These are phyloP conservation scores for Vollenhovia emeryi DNA, from an alignment of 1,140 invertebrate genomes.

Conservation along the genomic window DNA sequence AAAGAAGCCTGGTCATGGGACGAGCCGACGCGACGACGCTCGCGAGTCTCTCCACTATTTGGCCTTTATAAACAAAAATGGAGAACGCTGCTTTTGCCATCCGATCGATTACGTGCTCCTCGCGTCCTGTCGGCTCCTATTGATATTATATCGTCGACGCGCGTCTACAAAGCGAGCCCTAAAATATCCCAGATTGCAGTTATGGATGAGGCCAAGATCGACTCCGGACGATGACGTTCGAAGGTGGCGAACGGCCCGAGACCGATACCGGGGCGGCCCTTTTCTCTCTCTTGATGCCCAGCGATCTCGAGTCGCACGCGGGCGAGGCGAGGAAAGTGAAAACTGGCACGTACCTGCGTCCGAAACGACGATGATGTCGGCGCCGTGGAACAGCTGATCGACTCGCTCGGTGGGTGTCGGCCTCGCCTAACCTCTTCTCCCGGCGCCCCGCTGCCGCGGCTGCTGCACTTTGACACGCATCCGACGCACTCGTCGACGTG, in stretches of 20 bases:
- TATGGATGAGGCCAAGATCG: neutral
- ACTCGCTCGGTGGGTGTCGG: constrained; percentile 67
- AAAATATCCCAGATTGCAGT: neutral
- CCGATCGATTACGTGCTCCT: neutral
- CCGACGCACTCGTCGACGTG: constrained; percentile 13
- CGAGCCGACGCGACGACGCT: too few relatives aligned
- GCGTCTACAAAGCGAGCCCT: neutral
- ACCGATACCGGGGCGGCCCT: neutral
- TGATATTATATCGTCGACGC: neutral
- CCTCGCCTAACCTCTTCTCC: constrained; percentile 61
- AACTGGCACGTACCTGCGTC: constrained; percentile 46
- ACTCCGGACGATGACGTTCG: neutral
- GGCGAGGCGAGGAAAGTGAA: constrained; percentile 40
- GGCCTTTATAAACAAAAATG: neutral
- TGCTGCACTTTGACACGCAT: constrained; percentile 55
- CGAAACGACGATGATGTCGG: constrained; percentile 62
- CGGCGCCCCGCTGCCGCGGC: neutral
- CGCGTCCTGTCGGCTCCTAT: neutral
- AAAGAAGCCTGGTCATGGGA: too few relatives aligned
- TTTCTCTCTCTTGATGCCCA: too few relatives aligned
- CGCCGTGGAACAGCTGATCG: constrained; percentile 71
- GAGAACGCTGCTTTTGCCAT: neutral
- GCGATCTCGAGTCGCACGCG: too few relatives aligned
- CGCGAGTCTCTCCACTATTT: neutral
- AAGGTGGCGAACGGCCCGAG: neutral